Evolutionary conservation across 2,888 invertebrate species (phyloP).

Genomic region (Nephrocerus scutellatus): DNA sequence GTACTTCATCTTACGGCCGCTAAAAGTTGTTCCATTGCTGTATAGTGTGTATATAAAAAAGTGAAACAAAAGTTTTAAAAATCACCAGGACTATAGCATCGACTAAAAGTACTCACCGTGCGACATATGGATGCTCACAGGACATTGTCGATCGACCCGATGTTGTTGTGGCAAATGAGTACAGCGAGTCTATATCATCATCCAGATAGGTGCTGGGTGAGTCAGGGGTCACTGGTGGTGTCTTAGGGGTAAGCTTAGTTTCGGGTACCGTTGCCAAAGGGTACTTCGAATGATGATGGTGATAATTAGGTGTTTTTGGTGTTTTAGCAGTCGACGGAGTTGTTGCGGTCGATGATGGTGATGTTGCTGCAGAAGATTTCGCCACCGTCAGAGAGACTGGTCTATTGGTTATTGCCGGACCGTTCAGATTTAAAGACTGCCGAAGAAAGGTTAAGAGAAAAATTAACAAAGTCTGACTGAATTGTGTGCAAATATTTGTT

Average conservation of each 20-base stretch:
- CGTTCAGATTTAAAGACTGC: conserved; percentile 46
- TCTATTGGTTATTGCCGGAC: conserved; percentile 28
- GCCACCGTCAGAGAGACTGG: conserved; percentile 22
- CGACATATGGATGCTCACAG: conserved; percentile 76
- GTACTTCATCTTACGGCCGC: conserved; percentile 66
- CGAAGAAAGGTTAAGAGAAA: conserved; percentile 27
- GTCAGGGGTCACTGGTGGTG: conserved; percentile 58
- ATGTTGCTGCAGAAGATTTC: conserved; percentile 21
- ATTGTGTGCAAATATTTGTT: too few species aligned
- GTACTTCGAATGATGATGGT: conserved; percentile 1
- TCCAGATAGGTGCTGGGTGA: conserved; percentile 52
- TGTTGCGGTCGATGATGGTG: conserved; percentile 22
- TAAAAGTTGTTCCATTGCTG: conserved; percentile 63
- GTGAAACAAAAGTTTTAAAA: conserved; percentile 22
- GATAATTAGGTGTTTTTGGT: conserved; percentile 45
- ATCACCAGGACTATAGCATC: too few species aligned
- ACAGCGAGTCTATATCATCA: conserved; percentile 69
- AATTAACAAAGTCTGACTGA: too few species aligned
- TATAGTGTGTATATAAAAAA: conserved; percentile 7
- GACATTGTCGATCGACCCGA: conserved; percentile 62
- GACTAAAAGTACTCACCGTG: conserved; percentile 49
- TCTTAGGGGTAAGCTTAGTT: conserved; percentile 49
- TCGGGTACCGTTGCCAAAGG: conserved; percentile 33
- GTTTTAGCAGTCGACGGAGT: conserved; percentile 26
- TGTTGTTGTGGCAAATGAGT: conserved; percentile 71